Conservation (phyloP, 35 echinoderm and acorn worm species). For the Hemicentrotus pulcherrimus region DNA sequence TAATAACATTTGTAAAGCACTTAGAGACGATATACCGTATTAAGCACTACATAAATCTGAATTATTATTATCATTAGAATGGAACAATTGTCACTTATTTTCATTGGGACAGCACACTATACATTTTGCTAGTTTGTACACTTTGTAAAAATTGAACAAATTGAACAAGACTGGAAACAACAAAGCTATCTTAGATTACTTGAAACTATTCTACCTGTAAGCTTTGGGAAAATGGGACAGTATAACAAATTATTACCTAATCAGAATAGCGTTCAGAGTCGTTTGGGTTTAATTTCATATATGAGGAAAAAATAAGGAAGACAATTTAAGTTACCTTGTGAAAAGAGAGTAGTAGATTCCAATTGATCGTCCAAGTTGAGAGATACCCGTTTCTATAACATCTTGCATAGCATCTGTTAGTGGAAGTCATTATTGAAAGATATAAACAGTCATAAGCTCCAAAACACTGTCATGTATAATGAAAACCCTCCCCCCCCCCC, state of each 20-base stretch:
- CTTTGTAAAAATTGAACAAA: background rate
- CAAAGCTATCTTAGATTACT: background rate
- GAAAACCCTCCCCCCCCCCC: background rate
- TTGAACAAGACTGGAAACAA: background rate
- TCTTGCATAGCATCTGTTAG: background rate
- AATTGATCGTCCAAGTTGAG: conserved; percentile 34
- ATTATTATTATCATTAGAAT: background rate
- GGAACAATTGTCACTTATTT: background rate
- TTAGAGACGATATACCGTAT: too few relatives aligned
- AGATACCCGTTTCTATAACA: background rate
- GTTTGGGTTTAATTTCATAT: too few relatives aligned
- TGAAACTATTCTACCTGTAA: background rate
- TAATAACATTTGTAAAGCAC: too few relatives aligned
- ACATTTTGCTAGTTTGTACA: background rate
- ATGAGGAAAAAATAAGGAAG: too few relatives aligned
- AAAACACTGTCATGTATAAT: too few relatives aligned
- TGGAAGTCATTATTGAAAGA: background rate
- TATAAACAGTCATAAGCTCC: too few relatives aligned
- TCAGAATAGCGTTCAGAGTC: too few relatives aligned
- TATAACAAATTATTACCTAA: too few relatives aligned
- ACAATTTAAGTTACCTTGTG: conserved; percentile 1
- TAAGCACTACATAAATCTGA: too few relatives aligned
- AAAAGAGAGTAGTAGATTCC: conserved; percentile 52
- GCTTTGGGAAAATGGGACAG: too few relatives aligned
- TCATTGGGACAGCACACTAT: background rate